A percentile compares a stretch with the other conserved stretches of the same genome.
Conservation (phyloP, 2,888 invertebrate species). For the Agrotis segetum region DNA sequence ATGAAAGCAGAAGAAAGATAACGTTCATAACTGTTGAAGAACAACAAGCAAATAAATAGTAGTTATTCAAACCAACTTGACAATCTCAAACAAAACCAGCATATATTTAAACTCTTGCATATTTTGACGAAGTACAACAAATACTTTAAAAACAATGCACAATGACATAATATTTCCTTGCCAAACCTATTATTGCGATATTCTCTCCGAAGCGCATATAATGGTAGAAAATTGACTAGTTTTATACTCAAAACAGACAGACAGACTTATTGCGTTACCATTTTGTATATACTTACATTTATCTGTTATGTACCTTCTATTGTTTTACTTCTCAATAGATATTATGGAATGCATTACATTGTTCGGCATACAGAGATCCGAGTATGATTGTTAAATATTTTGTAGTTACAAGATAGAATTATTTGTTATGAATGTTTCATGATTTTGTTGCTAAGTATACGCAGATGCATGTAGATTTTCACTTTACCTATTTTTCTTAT, state of each 20-base stretch:
- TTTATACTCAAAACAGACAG: slow-evolving; percentile 31
- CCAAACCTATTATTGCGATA: slow-evolving; percentile 31
- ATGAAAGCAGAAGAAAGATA: not conserved
- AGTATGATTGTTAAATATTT: slow-evolving; percentile 25
- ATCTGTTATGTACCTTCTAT: slow-evolving; percentile 31
- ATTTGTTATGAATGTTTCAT: slow-evolving; percentile 11
- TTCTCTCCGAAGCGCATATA: slow-evolving; percentile 35
- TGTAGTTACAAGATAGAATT: slow-evolving; percentile 6
- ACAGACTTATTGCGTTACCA: slow-evolving; percentile 37
- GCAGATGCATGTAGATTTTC: no score
- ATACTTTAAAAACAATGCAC: slow-evolving; percentile 4
- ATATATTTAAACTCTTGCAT: not conserved
- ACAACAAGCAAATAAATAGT: not conserved
- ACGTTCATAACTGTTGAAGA: not conserved
- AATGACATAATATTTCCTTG: slow-evolving; percentile 31
- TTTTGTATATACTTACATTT: slow-evolving; percentile 26
- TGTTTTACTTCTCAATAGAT: slow-evolving; percentile 46
- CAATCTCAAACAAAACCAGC: not conserved
- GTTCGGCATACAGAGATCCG: slow-evolving; percentile 31
- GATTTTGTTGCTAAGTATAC: not conserved
- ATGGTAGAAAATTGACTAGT: slow-evolving; percentile 38
- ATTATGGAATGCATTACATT: slow-evolving; percentile 31
- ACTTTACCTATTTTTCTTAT: not conserved
- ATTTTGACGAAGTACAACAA: not conserved
- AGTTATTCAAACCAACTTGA: not conserved